Base-by-base conservation (phyloP, 2,113 vertebrate genomes). In the Talpa occidentalis region DNA sequence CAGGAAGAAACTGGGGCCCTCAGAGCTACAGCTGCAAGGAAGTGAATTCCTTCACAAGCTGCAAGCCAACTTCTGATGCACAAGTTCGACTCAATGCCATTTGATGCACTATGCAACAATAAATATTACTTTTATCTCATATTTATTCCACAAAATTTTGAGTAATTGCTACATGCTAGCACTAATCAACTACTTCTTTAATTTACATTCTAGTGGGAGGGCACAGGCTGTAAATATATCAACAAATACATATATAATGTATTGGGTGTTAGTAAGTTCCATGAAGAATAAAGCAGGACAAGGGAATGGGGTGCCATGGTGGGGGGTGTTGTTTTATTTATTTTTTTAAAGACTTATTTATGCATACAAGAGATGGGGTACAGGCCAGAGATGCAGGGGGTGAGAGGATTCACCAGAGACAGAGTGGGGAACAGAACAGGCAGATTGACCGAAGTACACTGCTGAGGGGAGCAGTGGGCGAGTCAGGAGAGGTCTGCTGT, bases 101-200 rank as follows among this genome's bases (percentile, higher is more conserved):
- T n/a, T 89, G 87, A 73, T 67, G 62, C 47, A 78, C 15, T 59
- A 47, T 17, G 6, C 73, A 32, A 82, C 67, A 78, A 35, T 49
- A 87, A 78, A 59, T 92, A 40, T 79, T 76, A 49, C 44, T 78
- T 95, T 44, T 30, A 15, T 76, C 26, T 76, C 30, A 40, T 66
- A 78, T 28, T 94, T 73, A 86, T 44, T 69, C 15, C 66, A 80
- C 11, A 91, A 62, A 91, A 73, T 82, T 52, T 66, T 77, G 66
- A 74, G 12, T 88, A 69, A 91, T 62, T 69, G 17, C 67, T 73
- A 42, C 22, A 40, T 5, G 21, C 73, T 88, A 42, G 21, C n/a
- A 81, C 40, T 47, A 66, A 88, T 77, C 67, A 77, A 76, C 30
- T 47, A 60, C 56, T 79, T 82, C 26, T 66, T 79, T 85, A 35